These are phyloP conservation scores for Tipula confusa DNA, from an alignment of 2,888 invertebrate genomes.

Conservation along the genomic window DNA sequence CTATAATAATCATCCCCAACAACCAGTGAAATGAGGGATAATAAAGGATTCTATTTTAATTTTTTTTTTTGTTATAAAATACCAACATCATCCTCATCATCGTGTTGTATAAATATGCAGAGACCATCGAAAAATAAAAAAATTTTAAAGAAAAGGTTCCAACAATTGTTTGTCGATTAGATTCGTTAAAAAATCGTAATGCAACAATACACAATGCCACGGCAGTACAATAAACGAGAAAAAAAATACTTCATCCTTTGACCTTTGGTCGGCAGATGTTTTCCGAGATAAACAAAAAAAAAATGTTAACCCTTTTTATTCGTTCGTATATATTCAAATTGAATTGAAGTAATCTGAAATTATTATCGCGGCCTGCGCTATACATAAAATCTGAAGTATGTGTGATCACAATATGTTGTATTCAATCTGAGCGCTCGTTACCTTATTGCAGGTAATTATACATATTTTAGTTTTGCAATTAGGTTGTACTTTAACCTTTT, in stretches of 20 bases:
- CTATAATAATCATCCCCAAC: not conserved
- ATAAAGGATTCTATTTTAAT: not conserved
- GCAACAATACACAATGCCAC: not conserved
- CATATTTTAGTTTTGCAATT: not conserved
- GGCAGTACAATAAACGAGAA: not conserved
- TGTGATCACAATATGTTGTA: not conserved
- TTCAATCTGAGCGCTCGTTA: not conserved
- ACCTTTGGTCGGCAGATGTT: slow-evolving; percentile 25
- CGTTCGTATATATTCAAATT: not conserved
- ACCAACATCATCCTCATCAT: slow-evolving; percentile 8
- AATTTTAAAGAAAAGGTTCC: not conserved
- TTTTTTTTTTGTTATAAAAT: not conserved
- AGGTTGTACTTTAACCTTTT: not conserved
- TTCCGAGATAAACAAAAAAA: not conserved
- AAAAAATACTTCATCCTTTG: slow-evolving; percentile 17
- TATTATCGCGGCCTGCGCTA: not conserved
- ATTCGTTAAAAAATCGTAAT: not conserved
- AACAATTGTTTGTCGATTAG: slow-evolving; percentile 25
- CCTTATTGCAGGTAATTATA: not conserved
- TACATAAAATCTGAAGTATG: not conserved
- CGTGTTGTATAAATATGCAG: not conserved
- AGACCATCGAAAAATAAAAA: not conserved
- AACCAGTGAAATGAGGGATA: not conserved
- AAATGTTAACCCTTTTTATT: not conserved
- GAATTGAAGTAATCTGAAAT: slow-evolving; percentile 7